Conservation (phyloP, 1,140 invertebrate genomes). For the Eriosoma lanigerum region DNA sequence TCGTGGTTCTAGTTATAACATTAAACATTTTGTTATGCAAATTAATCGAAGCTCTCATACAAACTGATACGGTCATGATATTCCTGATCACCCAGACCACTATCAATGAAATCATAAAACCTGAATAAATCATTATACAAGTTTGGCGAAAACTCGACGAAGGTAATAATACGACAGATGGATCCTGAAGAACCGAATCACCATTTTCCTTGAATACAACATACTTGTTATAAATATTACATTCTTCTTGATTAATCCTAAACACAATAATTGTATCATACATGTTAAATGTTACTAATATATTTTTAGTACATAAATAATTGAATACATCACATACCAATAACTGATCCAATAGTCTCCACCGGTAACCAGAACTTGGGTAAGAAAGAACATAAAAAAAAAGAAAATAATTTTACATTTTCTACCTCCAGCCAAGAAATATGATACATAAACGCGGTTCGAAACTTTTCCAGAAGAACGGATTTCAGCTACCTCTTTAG, state of each 20-base stretch:
- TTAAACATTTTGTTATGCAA: not conserved
- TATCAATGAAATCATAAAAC: not conserved
- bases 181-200: not conserved
- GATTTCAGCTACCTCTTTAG: conserved; percentile 52
- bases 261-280: not conserved
- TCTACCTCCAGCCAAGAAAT: conserved; percentile 70
- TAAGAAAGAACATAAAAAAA: conserved; percentile 65
- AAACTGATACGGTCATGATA: not conserved
- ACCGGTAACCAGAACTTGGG: conserved; percentile 69
- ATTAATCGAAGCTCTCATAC: not conserved
- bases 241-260: not conserved
- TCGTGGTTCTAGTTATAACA: not conserved
- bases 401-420: conserved; percentile 64
- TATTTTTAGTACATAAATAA: conserved; percentile 51
- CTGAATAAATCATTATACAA: conserved; percentile 56
- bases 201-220: not conserved
- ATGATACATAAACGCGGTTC: conserved; percentile 68
- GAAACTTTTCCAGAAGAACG: conserved; percentile 57
- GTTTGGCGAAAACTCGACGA: conserved; percentile 29
- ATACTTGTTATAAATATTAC: not conserved
- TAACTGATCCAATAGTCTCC: conserved; percentile 77
- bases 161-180: not conserved
- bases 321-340: too few relatives aligned
- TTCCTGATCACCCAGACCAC: not conserved
- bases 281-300: not conserved